phyloP scores from a whole-genome alignment of 2,797 vertebrate genomes.

The Sebastes kiyomatsui region DNA sequence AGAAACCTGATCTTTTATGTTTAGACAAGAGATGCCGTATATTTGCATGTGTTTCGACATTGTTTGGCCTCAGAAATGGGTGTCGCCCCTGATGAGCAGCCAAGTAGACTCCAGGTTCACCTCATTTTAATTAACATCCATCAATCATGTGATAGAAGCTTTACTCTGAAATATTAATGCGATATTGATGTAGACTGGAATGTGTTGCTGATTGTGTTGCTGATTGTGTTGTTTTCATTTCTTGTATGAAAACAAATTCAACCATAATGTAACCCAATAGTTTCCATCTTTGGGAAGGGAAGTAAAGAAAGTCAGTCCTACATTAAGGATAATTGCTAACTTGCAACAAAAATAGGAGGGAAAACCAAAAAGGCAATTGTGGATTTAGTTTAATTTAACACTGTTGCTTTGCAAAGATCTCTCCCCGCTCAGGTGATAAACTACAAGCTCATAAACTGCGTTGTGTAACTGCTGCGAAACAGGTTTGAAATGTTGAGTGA shows the following conservation, averaged over 20 bases:
- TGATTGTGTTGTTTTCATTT: constrained; percentile 27
- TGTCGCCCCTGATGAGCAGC: constrained; percentile 38
- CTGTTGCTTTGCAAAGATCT: neutral
- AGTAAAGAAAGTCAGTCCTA: neutral
- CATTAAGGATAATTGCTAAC: neutral
- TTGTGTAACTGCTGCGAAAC: constrained; percentile 70
- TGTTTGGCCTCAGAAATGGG: constrained; percentile 1
- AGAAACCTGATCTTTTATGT: neutral
- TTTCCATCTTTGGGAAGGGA: neutral
- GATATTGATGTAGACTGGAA: constrained; percentile 27
- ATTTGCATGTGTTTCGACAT: constrained; percentile 10
- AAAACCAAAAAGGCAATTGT: neutral
- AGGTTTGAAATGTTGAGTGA: constrained; percentile 64
- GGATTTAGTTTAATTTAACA: neutral
- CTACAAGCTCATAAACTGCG: constrained; percentile 11
- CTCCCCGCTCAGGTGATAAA: constrained; percentile 11
- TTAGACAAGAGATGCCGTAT: neutral
- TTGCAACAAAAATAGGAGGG: neutral
- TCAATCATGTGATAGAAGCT: constrained; percentile 34
- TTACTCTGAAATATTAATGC: constrained; percentile 32
- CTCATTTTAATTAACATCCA: constrained; percentile 44
- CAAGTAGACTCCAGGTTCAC: constrained; percentile 39
- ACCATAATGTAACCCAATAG: neutral
- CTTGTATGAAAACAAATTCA: constrained; percentile 10
- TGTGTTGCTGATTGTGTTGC: constrained; percentile 7